Evolutionary conservation across 2,797 vertebrate species (phyloP).

Genomic region (Tiaroga cobitis): DNA sequence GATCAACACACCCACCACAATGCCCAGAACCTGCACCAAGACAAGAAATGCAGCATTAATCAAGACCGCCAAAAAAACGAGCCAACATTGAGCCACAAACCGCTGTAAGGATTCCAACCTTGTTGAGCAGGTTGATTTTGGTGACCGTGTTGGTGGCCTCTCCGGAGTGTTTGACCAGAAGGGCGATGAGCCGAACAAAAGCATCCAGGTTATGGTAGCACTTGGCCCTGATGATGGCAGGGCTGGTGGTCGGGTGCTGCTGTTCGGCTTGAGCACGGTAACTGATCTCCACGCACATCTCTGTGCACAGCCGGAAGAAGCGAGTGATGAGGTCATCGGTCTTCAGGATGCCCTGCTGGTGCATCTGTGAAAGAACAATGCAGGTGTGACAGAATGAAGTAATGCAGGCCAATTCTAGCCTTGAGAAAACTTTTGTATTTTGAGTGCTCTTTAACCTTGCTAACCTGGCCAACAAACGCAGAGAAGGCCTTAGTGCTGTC

Average conservation of each 20-base stretch:
- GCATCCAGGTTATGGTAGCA: slow-evolving; percentile 99
- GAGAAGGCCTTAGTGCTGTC: slow-evolving; percentile 99
- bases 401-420: background rate
- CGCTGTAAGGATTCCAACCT: slow-evolving; percentile 75
- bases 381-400: background rate
- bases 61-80: background rate
- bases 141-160: slow-evolving; percentile 99
- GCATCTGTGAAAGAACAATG: slow-evolving; percentile 84
- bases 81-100: background rate
- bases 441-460: background rate
- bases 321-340: slow-evolving; percentile 98
- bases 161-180: slow-evolving; percentile 97
- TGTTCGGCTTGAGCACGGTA: slow-evolving; percentile 97
- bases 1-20: slow-evolving; percentile 96
- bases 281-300: slow-evolving; percentile 99
- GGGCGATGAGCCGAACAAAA: slow-evolving; percentile 95
- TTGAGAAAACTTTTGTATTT: background rate
- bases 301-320: slow-evolving; percentile 98
- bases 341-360: slow-evolving; percentile 98
- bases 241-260: slow-evolving; percentile 96
- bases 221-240: slow-evolving; percentile 98
- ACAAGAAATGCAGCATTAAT: background rate
- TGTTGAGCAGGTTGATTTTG: slow-evolving; percentile 98
- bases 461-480: slow-evolving; percentile 98
- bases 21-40: slow-evolving; percentile 88